Base-by-base conservation (phyloP, 2,797 vertebrate genomes). In the Saxicola maurus region DNA sequence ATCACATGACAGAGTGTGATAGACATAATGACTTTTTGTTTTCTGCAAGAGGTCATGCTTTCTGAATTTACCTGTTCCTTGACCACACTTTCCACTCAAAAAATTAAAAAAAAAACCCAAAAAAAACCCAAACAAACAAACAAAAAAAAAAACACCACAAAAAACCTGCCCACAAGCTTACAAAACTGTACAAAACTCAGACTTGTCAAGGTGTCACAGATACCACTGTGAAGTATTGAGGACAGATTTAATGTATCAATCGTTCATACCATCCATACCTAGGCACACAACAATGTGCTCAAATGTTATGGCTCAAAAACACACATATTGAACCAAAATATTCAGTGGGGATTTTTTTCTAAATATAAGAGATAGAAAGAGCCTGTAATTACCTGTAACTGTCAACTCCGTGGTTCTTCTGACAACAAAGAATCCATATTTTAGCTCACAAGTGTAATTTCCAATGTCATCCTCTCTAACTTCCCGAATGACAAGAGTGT, bases 401-500 rank as follows among this genome's bases (percentile, higher is more conserved):
- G 98, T 98, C 96, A 99, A 97, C 93, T 99, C 98, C 8, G 98
- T 99, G 3, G 99, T 99, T 96, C 99, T 98, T 95, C 99, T 98
- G 64, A 99, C 98, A 82, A 98, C 94, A 92, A 99, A 99, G 90
- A 98, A 98, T 79, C 98, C 98, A 45, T 99, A 99, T 94, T 98
- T 98, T 95, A 99, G 96, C 96, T 99, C 98, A 83, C 99, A 99
- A 52, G 99, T 99, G 85, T 99, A 99, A 98, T 99, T 99, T 95
- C 99, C 99, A 97, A 99, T 99, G 96, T 99, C 99, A 86, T 99
- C 98, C 97, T 99, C 99, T 94, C 97, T 98, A 88, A 99, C 99
- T 90, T 99, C 99, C 95, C 97, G 97, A 96, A 99, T 98, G 27
- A 98, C 97, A 75, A 99, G 97, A 19, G 97, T 98, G 87, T 98